Percentiles rank a stretch among this genome's conserved stretches.
Evolutionary conservation across 2,888 invertebrate species (phyloP).

Genomic region (Erebia ligea): DNA sequence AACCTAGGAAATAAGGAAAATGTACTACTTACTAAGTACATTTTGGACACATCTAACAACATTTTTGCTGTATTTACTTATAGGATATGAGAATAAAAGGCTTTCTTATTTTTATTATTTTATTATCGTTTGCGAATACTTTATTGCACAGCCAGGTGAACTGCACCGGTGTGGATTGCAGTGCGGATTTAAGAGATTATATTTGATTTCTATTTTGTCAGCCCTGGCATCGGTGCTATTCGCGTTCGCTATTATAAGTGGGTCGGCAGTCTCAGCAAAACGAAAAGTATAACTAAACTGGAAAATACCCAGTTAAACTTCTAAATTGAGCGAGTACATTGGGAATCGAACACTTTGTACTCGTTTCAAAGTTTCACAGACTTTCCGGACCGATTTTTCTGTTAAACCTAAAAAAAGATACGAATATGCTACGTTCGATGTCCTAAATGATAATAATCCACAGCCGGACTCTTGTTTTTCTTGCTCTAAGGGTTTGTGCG

Average conservation of each 20-base stretch:
- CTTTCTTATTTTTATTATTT: too few relatives aligned
- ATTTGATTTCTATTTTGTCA: constrained; percentile 61
- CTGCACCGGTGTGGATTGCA: constrained; percentile 44
- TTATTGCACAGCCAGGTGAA: constrained; percentile 37
- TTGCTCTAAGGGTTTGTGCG: background rate
- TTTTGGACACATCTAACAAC: too few relatives aligned
- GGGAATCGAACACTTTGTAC: constrained; percentile 22
- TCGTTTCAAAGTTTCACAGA: constrained; percentile 15
- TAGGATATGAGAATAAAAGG: too few relatives aligned
- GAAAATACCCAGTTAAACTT: constrained; percentile 38
- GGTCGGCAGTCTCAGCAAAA: constrained; percentile 52
- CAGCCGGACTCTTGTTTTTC: background rate
- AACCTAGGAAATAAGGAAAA: too few relatives aligned
- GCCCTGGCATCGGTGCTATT: constrained; percentile 51
- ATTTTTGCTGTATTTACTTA: too few relatives aligned
- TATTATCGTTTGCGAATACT: constrained; percentile 23
- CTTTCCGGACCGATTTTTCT: background rate
- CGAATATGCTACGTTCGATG: background rate
- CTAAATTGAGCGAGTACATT: constrained; percentile 26
- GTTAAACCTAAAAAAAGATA: background rate
- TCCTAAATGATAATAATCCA: background rate
- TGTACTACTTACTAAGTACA: too few relatives aligned
- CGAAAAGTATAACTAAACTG: constrained; percentile 41
- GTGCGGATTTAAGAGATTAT: constrained; percentile 55
- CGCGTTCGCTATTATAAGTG: constrained; percentile 53